These are phyloP conservation scores for Eupithecia vulgata DNA, from an alignment of 2,888 invertebrate species.

Conservation along the genomic window DNA sequence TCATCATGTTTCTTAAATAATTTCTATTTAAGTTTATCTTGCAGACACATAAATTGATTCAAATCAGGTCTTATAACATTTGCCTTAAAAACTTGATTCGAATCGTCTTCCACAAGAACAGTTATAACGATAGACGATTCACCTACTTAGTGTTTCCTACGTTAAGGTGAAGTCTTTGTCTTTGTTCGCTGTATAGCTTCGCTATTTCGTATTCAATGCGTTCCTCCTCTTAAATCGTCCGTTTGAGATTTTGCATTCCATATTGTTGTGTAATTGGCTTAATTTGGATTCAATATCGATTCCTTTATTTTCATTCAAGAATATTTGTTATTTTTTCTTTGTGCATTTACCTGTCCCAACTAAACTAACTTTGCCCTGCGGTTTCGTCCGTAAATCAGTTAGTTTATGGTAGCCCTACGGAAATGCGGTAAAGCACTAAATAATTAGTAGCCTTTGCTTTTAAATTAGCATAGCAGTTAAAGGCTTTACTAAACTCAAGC, in stretches of 20 bases:
- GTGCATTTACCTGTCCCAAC: neutral
- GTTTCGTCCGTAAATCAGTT: conserved; percentile 9
- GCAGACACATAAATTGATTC: conserved; percentile 1
- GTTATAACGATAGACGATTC: conserved; percentile 46
- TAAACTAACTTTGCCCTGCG: neutral
- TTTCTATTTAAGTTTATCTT: neutral
- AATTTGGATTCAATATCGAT: conserved; percentile 15
- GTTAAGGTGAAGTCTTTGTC: conserved; percentile 29
- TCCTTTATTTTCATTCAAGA: conserved; percentile 2
- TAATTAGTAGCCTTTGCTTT: neutral
- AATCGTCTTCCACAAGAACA: conserved; percentile 41
- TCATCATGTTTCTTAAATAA: conserved; percentile 15
- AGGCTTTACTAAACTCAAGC: neutral
- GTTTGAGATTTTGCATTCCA: conserved; percentile 32
- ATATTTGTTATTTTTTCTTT: neutral
- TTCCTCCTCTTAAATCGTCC: conserved; percentile 26
- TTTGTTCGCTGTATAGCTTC: conserved; percentile 45
- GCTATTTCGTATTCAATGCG: conserved; percentile 31
- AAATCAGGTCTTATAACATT: neutral
- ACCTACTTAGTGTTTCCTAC: conserved; percentile 46
- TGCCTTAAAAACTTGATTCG: conserved; percentile 30
- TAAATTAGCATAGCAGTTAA: conserved; percentile 3
- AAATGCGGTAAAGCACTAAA: conserved; percentile 11
- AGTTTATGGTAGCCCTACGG: conserved; percentile 6
- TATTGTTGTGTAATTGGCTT: conserved; percentile 33